Evolutionary conservation across 2,797 vertebrate genomes (phyloP), one percentile per base, ranked within the genome.

Genomic region (Ataeniobius toweri): DNA sequence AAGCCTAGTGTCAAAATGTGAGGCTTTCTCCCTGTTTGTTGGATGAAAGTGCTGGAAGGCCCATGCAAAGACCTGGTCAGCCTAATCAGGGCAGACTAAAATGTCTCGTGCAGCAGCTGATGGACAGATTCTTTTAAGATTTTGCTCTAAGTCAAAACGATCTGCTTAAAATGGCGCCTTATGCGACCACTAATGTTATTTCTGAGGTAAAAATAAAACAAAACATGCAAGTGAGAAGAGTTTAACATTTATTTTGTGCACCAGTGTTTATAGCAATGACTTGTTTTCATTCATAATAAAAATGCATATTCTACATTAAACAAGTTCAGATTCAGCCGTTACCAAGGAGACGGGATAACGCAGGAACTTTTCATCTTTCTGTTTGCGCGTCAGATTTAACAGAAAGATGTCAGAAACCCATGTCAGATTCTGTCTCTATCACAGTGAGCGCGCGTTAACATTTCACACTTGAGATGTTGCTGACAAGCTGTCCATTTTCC

Each of bases 401-500:
- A n/a, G 41, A 76, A 26, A 6, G 59, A 72, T 78, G 67, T 76
- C 55, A 80, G 24, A 68, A 82, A 79, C 59, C 80, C 26, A 0
- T 12, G 44, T 86, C 75, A 76, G 53, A 73, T 69, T 68, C 41
- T 69, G 67, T 26, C 41, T 48, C 73, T 75, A 5, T 82, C 63
- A 53, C 31, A 70, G n/a, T 8, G 26, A 79, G 48, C 3, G 39
- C 67, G 22, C 26, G 71, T 75, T 55, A 81, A 76, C 6, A 77
- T 86, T 80, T 88, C 77, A 82, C 82, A 75, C 83, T 75, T 71
- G 77, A 87, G 56, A 71, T 77, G 79, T 76, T 76, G 74, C 73
- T 77, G 83, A 87, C 82, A 53, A 75, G 82, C 71, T 83, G 84
- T 85, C 83, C 85, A 28, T 78, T 78, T 80, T 22, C 77, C 70